Base-by-base conservation (phyloP, 2,797 vertebrate genomes). In the Argyrosomus regius region DNA sequence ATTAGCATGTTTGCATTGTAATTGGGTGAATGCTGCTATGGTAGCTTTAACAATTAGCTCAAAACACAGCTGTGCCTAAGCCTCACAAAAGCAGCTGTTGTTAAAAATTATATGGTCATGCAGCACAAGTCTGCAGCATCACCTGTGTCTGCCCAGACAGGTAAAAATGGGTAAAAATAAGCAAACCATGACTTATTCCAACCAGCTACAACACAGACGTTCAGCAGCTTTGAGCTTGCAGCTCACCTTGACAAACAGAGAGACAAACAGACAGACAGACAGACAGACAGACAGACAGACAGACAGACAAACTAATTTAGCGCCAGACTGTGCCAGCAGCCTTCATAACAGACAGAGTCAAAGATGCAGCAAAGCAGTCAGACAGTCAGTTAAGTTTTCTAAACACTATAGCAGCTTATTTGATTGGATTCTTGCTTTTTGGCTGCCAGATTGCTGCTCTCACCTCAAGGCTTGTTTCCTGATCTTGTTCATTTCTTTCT, bases 401-500 rank as follows among this genome's bases (percentile, higher is more conserved):
- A 26, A 11, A 65, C 26, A 62, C 52, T 70, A 46, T 53, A 46
- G 56, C 31, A 64, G 41, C 26, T 78, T 50, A 83, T 84, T 81
- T 89, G 69, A 83, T 58, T 75, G 53, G 84, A 88, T 75, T 72
- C 64, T 65, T 75, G 46, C 28, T 68, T 78, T 84, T 69, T 73
- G 49, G 39, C 57, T 61, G 48, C 39, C 17, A 63, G 22, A 77
- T 69, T 72, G 48, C 49, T 35, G 48, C 71, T 75, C 61, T 67
- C 13, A 52, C 85, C 80, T 82, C 28, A 9, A 82, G 81, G 64
- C 45, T 57, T 2, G 56, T 58, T 41, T 81, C 53, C 83, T 39
- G 35, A 39, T 39, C 8, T 72, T 45, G 39, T 62, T 52, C 6
- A 41, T 48, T 31, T 70, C 63, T 48, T 58, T 45, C 39, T 11